Base-by-base conservation (phyloP, 2,797 vertebrate genomes). In the Spinibarbus caldwelli region DNA sequence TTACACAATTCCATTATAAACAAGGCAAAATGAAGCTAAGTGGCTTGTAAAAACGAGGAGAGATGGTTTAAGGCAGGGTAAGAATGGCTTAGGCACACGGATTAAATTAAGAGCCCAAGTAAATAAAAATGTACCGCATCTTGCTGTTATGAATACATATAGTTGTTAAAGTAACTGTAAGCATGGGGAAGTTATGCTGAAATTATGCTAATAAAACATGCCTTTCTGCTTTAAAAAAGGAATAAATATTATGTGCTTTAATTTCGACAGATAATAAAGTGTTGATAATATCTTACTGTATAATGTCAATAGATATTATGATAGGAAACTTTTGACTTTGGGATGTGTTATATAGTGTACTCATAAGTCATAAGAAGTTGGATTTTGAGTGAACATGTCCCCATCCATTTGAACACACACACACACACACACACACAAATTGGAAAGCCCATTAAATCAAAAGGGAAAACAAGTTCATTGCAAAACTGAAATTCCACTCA, bases 1-100 rank as follows among this genome's bases (percentile, higher is more conserved):
- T 85, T 72, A 29, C 23, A 41, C 66, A 64, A 41, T 71, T 67
- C 54, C 38, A 43, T 45, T 47, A 36, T 71, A 79, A 85, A 79
- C 64, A 79, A 26, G 76, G 41, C 26, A 36, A 49, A 84, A 78
- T 45, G 4, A 70, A 23, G 41, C 31, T 23, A 85, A 72, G 38
- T 79, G 54, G 31, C 77, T 80, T 72, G 54, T 80, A 64, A 79
- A 80, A 72, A 49, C 41, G 49, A 54, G 10, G 14, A 38, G 64
- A 72, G 17, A 49, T 49, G 15, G 47, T 78, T 78, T 70, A 80
- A 80, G 36, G 76, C 38, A 4, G n/a, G 7, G 67, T 15, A 64
- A 62, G 9, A 80, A 59, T 59, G 31, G 23, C 11, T 45, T 54
- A 26, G 49, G 62, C 83, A 38, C 45, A 57, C 1, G 23, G 43